phyloP scores from a whole-genome alignment of 2,888 invertebrate species.

The Candidula unifasciata region DNA sequence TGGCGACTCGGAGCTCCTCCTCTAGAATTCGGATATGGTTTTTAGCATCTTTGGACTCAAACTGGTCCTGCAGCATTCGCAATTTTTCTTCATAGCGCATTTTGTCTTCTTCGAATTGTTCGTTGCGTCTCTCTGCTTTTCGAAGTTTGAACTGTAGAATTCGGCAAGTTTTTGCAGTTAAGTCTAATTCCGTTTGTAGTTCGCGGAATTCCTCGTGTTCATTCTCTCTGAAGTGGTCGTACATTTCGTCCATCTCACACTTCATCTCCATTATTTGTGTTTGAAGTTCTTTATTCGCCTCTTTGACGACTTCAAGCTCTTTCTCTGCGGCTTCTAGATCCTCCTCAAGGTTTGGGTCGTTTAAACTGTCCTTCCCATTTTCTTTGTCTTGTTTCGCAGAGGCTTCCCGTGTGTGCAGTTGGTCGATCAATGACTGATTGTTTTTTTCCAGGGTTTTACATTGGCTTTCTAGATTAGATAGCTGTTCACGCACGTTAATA shows the following conservation, averaged over 20 bases:
- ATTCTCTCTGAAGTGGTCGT: conserved; percentile 92
- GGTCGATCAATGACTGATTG: conserved; percentile 61
- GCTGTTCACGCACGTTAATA: conserved; percentile 52
- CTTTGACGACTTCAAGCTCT: conserved; percentile 81
- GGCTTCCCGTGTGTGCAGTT: conserved; percentile 59
- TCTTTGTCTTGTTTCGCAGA: conserved; percentile 45
- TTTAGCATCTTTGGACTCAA: conserved; percentile 70
- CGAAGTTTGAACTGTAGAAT: conserved; percentile 98
- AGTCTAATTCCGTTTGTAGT: conserved; percentile 95
- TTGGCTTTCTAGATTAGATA: conserved; percentile 63
- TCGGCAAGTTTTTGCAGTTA: conserved; percentile 97
- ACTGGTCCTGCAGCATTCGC: conserved; percentile 74
- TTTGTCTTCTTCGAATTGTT: conserved; percentile 90
- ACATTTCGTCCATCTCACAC: conserved; percentile 99
- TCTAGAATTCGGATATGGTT: conserved; percentile 85
- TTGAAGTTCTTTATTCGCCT: conserved; percentile 96
- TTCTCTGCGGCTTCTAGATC: conserved; percentile 90
- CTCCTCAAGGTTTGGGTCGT: conserved; percentile 81
- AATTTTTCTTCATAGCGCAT: conserved; percentile 80
- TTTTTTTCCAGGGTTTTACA: conserved; percentile 64
- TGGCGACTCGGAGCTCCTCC: conserved; percentile 86
- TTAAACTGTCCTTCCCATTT: conserved; percentile 68
- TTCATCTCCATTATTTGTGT: conserved; percentile 94
- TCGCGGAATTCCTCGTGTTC: conserved; percentile 95
- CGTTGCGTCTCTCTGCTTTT: conserved; percentile 90